These are phyloP conservation scores for Cerceris ruficornis DNA, from an alignment of 2,888 invertebrate species.

Conservation along the genomic window DNA sequence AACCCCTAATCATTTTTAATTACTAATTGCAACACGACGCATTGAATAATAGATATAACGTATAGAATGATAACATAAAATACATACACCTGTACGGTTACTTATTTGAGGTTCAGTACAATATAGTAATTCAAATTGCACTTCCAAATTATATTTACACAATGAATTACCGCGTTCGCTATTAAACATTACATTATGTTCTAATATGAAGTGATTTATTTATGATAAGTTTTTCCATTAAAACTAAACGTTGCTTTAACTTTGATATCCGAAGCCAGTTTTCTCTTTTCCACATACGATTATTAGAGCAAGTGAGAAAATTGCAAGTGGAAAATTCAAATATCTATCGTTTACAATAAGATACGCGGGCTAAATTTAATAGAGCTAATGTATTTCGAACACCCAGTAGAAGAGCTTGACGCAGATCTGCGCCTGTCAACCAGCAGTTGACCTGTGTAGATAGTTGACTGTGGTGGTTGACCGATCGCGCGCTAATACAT, in stretches of 20 bases:
- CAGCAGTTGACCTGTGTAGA: constrained; percentile 62
- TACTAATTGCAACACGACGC: neutral
- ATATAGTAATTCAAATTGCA: too few relatives aligned
- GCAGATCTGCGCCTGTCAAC: constrained; percentile 66
- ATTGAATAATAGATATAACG: neutral
- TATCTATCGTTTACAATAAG: neutral
- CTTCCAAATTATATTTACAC: too few relatives aligned
- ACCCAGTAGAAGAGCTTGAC: constrained; percentile 56
- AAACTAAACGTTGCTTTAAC: too few relatives aligned
- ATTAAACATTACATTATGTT: too few relatives aligned
- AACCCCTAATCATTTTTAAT: neutral
- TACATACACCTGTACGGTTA: neutral
- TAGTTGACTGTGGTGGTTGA: constrained; percentile 57
- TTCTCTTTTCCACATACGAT: too few relatives aligned
- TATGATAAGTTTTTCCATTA: too few relatives aligned
- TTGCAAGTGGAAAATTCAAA: too few relatives aligned
- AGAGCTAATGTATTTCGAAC: constrained; percentile 49
- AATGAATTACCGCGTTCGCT: too few relatives aligned
- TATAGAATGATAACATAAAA: neutral
- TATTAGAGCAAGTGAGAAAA: too few relatives aligned
- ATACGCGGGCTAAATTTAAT: constrained; percentile 13
- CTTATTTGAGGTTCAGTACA: neutral
- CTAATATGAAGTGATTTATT: too few relatives aligned
- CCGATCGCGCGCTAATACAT: constrained; percentile 56
- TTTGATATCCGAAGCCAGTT: too few relatives aligned